Conservation (phyloP, 2,797 vertebrate genomes). For the Carduelis carduelis region DNA sequence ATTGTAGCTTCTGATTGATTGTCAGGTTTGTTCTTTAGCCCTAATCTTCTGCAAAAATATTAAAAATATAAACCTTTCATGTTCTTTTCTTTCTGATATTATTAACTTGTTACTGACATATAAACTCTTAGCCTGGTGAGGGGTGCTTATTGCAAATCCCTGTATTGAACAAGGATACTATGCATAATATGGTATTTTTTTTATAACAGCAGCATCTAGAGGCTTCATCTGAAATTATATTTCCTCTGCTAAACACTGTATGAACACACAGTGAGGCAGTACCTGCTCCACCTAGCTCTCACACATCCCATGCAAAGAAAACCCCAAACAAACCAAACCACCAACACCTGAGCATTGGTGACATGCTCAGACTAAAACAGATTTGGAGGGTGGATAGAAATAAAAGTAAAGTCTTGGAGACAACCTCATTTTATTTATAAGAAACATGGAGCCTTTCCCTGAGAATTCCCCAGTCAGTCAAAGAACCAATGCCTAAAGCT, state of each 20-base stretch:
- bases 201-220: slow-evolving; percentile 60
- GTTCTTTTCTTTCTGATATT: neutral
- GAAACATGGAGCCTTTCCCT: neutral
- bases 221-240: slow-evolving; percentile 30
- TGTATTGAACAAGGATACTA: neutral
- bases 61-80: neutral
- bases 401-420: neutral
- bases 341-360: neutral
- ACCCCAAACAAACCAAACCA: neutral
- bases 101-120: neutral
- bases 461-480: neutral
- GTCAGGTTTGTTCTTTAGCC: neutral
- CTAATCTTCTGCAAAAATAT: neutral
- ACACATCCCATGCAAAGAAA: neutral
- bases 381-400: neutral
- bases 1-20: neutral
- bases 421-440: neutral
- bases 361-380: neutral
- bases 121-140: neutral
- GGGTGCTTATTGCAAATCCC: neutral
- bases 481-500: neutral
- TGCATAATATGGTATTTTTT: neutral
- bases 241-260: neutral
- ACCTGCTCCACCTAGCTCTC: neutral
- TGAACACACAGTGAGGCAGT: neutral